Base-by-base conservation (phyloP, 1,140 invertebrate species). In the Nomia melanderi region DNA sequence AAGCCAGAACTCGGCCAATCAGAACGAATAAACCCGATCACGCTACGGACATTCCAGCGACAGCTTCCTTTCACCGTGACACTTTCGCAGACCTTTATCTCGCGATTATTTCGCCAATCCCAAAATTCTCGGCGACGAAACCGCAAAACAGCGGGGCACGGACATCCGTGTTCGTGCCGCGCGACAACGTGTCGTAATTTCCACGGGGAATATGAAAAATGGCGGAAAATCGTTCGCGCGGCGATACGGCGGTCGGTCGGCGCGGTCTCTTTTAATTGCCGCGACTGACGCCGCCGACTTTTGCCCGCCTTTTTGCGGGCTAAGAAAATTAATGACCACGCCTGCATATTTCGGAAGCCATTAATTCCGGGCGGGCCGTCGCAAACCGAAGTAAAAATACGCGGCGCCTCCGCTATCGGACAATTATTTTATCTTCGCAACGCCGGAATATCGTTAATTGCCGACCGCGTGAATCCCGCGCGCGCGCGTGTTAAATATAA, bases 321-420 rank as follows among this genome's bases (percentile, higher is more conserved):
- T 20, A 50, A 50, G 47, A 50, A 50, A 50, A 50, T 50, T 50
- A 50, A 50, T 50, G 47, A 50, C 47, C 47, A 17, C 17, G 20
- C 8, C n/a, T 50, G 47, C n/a, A 50, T 50, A 50, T 50, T 50
- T 50, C 47, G 47, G 47, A 50, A 17, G 47, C 41, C 41, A 44
- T 44, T 44, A 44, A 44, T 44, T n/a, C n/a, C n/a, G n/a, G n/a
- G n/a, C n/a, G n/a, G n/a, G n/a, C 54, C 64, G 82, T 74, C 82
- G 64, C 53, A 53, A 56, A 65, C 70, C 62, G 81, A 79, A 71
- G 77, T 63, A 71, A 73, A 83, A 75, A 74, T 82, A 65, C 64
- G 67, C n/a, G n/a, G n/a, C n/a, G 27, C 47, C 4, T 1, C 20
- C 17, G 25, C 71, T 64, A 73, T 63, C 59, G 44, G 62, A 57